Evolutionary conservation across 2,797 vertebrate species (phyloP), one percentile per base, ranked within the genome.

Genomic region (Cuculus canorus): DNA sequence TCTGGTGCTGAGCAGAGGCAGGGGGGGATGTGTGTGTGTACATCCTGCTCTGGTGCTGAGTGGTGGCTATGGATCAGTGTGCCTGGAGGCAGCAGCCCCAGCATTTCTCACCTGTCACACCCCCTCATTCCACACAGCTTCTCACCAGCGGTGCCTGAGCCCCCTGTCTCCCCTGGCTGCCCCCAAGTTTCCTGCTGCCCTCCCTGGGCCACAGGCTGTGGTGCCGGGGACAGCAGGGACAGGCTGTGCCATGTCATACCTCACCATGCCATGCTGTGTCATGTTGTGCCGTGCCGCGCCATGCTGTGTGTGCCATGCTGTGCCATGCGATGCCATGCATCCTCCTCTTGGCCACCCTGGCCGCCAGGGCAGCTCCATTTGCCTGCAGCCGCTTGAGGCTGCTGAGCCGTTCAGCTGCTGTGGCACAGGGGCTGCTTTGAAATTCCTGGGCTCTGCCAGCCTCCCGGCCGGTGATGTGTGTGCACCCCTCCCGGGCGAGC

Each of bases 361-460:
- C 21, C 7, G 6, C 79, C 25, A 14, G 66, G 53, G 14, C 87
- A 79, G 91, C 85, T 86, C 81, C 18, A 28, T 78, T 71, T 50
- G 32, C 50, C 89, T 37, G 50, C 94, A 95, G 95, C 95, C 93
- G 94, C 84, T 1, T 19, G 12, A 41, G 64, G 78, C 79, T 18
- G 3, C 5, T 17, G 91, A 96, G 92, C 84, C 33, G 5, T 86
- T 97, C 97, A 97, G 97, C 97, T 97, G 97, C 94, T 13, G 95
- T 72, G 27, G 96, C 93, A 52, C 48, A 70, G 93, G 96, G 94
- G 88, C 95, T 86, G 94, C 97, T 98, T 95, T 97, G 96, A 96
- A 94, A 97, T 97, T 96, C 96, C 97, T 96, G 95, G 94, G 92
- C 96, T 39, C n/a, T n/a, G n/a, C n/a, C n/a, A n/a, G n/a, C n/a